Base-by-base conservation (phyloP, 2,888 invertebrate genomes). In the Latrodectus elegans region DNA sequence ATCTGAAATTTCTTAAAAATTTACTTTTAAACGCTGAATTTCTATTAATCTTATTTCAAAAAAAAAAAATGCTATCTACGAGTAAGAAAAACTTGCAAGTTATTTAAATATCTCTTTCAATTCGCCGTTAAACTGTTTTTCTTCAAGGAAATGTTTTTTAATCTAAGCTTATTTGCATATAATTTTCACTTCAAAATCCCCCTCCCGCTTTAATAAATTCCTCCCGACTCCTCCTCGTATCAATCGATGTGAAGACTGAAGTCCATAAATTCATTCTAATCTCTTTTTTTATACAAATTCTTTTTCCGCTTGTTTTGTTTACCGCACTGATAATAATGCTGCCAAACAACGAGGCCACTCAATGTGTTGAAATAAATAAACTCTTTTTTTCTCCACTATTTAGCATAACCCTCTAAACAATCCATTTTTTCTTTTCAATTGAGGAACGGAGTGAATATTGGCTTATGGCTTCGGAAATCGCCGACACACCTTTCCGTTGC, bases 351-450 rank as follows among this genome's bases (percentile, higher is more conserved):
- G 84, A 84, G 84, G 84, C 60, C 84, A 77, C 10, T 83, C 49
- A 12, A 64, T 15, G 77, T 84, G 77, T 52, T 76, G 84, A 84
- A 84, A 84, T 77, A 72, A 60, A 60, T 12, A 15, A 60, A 60
- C n/a, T 49, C 53, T 52, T 67, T 77, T 52, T 67, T 52, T 49
- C 17, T 14, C 67, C 68, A 38, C 52, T 65, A 75, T 60, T 60
- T 70, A 82, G 70, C 75, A 82, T 75, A 75, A 68, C 70, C 49
- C 75, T 82, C 82, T 60, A 70, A 82, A 82, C 68, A 82, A 70
- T 68, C 74, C 60, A 67, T 17, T 55, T 75, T 14, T 64, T 73
- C 52, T 73, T 73, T 55, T 26, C 10, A 65, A 64, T 73, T 74
- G 73, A 65, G 17, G 6, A 65, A 75, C 49, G 52, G 53, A 65